Evolutionary conservation across 1,140 invertebrate species (phyloP).

Genomic region (Neodiprion lecontei): DNA sequence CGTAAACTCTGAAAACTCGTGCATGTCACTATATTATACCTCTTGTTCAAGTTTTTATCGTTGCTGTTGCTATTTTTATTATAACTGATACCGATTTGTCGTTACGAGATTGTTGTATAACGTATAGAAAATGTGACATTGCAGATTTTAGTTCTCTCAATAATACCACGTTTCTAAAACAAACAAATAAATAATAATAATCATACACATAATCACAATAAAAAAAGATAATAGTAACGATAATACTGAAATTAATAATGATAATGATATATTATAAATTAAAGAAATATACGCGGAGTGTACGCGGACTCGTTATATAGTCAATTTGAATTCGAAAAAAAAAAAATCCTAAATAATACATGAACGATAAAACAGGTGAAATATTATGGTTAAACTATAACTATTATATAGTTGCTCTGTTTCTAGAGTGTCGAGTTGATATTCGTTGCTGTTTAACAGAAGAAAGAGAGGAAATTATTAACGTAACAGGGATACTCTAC

Average conservation of each 20-base stretch:
- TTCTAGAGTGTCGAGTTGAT: not conserved
- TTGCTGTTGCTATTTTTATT: no score
- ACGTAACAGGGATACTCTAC: not conserved
- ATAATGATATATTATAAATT: not conserved
- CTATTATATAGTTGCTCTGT: slow-evolving; percentile 2
- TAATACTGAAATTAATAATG: not conserved
- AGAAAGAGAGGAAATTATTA: not conserved
- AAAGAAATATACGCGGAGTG: not conserved
- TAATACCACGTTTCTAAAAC: not conserved
- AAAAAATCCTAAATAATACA: slow-evolving; percentile 1
- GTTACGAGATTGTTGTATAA: no score
- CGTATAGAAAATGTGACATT: not conserved
- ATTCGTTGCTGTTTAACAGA: not conserved
- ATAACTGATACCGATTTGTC: no score
- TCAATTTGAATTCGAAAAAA: not conserved
- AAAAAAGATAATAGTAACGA: not conserved
- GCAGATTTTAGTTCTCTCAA: not conserved
- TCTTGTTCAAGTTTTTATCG: no score
- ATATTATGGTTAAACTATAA: not conserved
- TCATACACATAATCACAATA: no score
- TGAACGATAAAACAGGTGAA: not conserved
- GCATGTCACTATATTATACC: no score
- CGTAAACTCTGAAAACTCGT: no score
- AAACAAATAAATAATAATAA: no score
- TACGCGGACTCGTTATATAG: slow-evolving; percentile 7